phyloP scores from a whole-genome alignment of 2,888 invertebrate species.

The Ernsta delagoae region DNA sequence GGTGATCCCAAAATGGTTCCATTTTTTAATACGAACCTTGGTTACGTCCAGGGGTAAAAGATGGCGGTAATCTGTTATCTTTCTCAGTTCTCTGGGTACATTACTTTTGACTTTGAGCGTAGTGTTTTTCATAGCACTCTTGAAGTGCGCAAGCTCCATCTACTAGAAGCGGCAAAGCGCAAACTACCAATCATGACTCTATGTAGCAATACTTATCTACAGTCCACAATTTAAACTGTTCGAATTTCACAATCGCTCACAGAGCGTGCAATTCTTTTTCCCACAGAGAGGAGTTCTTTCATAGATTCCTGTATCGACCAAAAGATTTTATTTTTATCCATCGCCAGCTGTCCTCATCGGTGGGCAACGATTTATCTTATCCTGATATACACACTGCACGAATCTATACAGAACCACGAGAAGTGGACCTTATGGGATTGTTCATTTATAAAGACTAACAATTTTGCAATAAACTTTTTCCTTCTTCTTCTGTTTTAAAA shows the following conservation, averaged over 20 bases:
- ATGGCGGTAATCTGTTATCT: too few relatives aligned
- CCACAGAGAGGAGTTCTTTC: slow-evolving; percentile 26
- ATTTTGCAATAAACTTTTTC: too few relatives aligned
- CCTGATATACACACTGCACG: slow-evolving; percentile 8
- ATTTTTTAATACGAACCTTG: too few relatives aligned
- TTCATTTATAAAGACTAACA: background rate
- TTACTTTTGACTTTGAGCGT: too few relatives aligned
- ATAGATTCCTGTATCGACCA: slow-evolving; percentile 38
- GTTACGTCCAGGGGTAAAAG: too few relatives aligned
- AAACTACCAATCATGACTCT: too few relatives aligned
- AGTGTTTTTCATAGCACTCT: too few relatives aligned
- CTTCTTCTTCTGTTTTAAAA: too few relatives aligned
- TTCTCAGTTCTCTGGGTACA: too few relatives aligned
- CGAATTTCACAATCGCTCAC: slow-evolving; percentile 23
- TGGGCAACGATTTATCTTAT: slow-evolving; percentile 29
- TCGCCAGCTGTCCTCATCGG: slow-evolving; percentile 17
- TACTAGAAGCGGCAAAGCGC: too few relatives aligned
- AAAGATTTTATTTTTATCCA: slow-evolving; percentile 40
- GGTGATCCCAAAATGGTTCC: too few relatives aligned
- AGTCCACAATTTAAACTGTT: background rate
- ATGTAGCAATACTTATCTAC: background rate
- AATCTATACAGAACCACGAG: background rate
- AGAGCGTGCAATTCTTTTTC: slow-evolving; percentile 18
- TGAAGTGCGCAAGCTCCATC: too few relatives aligned
- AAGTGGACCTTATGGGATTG: background rate